Conservation (phyloP, 2,797 vertebrate species). For the Halcyon badia region DNA sequence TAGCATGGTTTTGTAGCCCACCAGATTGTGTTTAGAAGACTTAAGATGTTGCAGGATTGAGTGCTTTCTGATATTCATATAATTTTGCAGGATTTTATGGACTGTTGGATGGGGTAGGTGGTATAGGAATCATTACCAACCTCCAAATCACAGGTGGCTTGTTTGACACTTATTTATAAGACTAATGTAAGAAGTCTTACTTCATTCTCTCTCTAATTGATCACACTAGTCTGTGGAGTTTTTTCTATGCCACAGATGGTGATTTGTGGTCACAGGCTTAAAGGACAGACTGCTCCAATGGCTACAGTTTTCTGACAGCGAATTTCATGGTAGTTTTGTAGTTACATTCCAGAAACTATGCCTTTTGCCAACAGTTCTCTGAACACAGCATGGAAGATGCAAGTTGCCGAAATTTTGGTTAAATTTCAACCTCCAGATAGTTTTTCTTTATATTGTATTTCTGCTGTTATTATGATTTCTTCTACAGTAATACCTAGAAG, state of each 20-base stretch:
- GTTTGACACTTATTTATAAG: not conserved
- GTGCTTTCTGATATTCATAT: not conserved
- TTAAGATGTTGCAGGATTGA: not conserved
- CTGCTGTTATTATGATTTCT: not conserved
- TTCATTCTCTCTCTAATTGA: not conserved
- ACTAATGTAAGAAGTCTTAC: not conserved
- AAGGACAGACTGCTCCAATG: not conserved
- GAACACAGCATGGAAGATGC: not conserved
- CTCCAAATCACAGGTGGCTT: not conserved
- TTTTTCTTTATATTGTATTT: not conserved
- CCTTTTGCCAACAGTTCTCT: not conserved
- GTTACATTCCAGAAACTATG: not conserved
- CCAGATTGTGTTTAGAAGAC: not conserved
- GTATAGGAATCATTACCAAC: not conserved
- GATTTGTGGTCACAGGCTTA: not conserved
- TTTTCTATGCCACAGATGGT: not conserved
- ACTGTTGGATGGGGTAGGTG: not conserved
- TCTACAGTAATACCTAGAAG: not conserved
- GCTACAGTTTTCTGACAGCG: not conserved
- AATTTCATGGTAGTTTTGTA: not conserved
- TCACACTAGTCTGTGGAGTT: not conserved
- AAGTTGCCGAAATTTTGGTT: not conserved
- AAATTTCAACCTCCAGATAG: not conserved
- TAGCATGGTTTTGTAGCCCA: not conserved
- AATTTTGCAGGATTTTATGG: not conserved